Evolutionary conservation across 1,140 invertebrate species (phyloP).

Genomic region (Drosophila miranda): DNA sequence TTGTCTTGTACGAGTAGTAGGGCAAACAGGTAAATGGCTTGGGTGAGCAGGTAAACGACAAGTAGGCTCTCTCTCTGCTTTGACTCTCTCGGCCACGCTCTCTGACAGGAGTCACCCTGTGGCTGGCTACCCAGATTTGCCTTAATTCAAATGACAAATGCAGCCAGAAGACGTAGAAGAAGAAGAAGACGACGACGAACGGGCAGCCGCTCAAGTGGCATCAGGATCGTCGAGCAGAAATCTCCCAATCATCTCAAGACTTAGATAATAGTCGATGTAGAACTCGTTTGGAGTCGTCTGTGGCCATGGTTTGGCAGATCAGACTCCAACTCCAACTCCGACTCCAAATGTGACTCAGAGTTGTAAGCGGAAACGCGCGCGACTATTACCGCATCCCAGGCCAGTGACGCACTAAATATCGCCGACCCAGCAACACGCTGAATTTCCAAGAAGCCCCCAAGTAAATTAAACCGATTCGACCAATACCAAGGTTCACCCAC

Average conservation of each 20-base stretch:
- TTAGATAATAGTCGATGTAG: slow-evolving; percentile 24
- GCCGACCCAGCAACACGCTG: slow-evolving; percentile 2
- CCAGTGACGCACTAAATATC: slow-evolving; percentile 2
- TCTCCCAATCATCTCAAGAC: slow-evolving; percentile 9
- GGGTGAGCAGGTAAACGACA: slow-evolving; percentile 59
- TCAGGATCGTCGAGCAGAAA: slow-evolving; percentile 4
- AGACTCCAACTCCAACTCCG: too few species aligned
- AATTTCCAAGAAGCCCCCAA: slow-evolving; percentile 19
- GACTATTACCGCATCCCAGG: slow-evolving; percentile 1
- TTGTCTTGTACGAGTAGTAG: slow-evolving; percentile 46
- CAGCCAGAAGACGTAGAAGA: slow-evolving; percentile 1
- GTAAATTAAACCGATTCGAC: slow-evolving; percentile 14
- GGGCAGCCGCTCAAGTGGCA: not conserved
- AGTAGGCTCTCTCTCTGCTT: not conserved
- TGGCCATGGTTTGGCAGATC: slow-evolving; percentile 16
- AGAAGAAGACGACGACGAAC: too few species aligned
- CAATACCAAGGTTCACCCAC: too few species aligned
- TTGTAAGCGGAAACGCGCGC: slow-evolving; percentile 15
- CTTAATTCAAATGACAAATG: slow-evolving; percentile 49
- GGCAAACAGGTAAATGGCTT: slow-evolving; percentile 60
- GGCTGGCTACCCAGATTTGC: slow-evolving; percentile 26
- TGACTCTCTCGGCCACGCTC: not conserved
- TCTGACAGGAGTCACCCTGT: slow-evolving; percentile 52
- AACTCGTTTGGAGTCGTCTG: slow-evolving; percentile 14
- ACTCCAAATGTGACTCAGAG: slow-evolving; percentile 21